Base-by-base conservation (phyloP, 2,888 invertebrate genomes). In the Julus scandinavius region DNA sequence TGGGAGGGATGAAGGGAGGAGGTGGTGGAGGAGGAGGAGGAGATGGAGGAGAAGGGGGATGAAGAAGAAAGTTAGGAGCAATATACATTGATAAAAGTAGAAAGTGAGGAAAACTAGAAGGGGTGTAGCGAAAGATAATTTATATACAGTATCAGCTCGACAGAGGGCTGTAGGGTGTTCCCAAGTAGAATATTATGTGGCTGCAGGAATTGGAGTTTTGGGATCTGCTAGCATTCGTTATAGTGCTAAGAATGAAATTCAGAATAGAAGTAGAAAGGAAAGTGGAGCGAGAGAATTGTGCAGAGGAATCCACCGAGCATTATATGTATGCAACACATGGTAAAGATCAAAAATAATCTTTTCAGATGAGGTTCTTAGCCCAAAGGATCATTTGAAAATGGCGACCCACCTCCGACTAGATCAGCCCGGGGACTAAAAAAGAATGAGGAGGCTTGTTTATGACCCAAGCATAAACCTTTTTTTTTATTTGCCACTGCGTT, bases 341-440 rank as follows among this genome's bases (percentile, higher is more conserved):
- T 29, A 45, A 85, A 85, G 85, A 85, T 85, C 85, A 85, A 85
- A 85, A 85, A 85, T 85, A 45, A 85, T 85, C 85, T 85, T 45
- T 85, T 20, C 45, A 85, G 20, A 45, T n/a, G 45, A 45, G 85
- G 85, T 85, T 29, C 50, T 45, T 85, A 49, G 85, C 85, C 85
- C 45, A 9, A 85, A 50, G 85, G 45, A 80, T 80, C 80, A 80
- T 80, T 80, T 80, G 80, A 38, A 72, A 80, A 80, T 80, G 80
- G 80, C 80, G 80, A 38, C 80, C 15, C 38, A 80, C 80, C 80
- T 80, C 15, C 13, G 38, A 38, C 38, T 38, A 80, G 38, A 38
- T 80, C 80, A 80, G 29, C 38, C 29, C 80, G 13, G 15, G 38
- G 38, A 29, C 72, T 20, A 54, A 54, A 54, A 54, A 54, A 45